Base-by-base conservation (phyloP, 2,797 vertebrate species). In the Denticeps clupeoides region DNA sequence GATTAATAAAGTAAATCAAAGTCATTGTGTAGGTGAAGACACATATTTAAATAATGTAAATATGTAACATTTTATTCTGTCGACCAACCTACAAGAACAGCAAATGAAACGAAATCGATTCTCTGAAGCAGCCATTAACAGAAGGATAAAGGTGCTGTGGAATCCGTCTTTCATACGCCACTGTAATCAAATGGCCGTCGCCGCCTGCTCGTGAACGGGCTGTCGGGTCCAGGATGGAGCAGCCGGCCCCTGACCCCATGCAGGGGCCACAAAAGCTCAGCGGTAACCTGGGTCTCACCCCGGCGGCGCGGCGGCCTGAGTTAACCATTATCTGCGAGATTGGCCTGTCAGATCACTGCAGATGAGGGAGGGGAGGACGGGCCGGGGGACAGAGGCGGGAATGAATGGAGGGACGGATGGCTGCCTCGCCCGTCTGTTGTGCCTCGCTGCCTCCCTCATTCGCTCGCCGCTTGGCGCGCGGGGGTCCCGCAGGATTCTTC, bases 171-270 rank as follows among this genome's bases (percentile, higher is more conserved):
- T n/a, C n/a, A n/a, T n/a, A n/a, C 28, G 31, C 11, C 58, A 53
- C 45, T 59, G 53, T 70, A 67, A 63, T 65, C 55, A 63, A 61
- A 63, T 13, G 41, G 46, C 46, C 55, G 55, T 53, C 56, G 52
- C 49, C 47, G 49, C 59, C 55, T 48, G 41, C 49, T 47, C 59
- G 59, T 54, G 47, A 24, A 51, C 26, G 46, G 31, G 41, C 55
- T 44, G 46, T 62, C 59, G 56, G 37, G 21, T 59, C 49, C 40
- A 45, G 37, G 42, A 22, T 26, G 24, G 13, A n/a, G 11, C 45
- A 51, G 22, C 59, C 49, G 10, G 21, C 22, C 37, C 21, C 41
- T 49, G 49, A 60, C 54, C 59, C 48, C 51, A 11, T 25, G 42
- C 21, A 31, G n/a, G 43, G 38, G 8, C 22, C 16, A 41, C 19